Base-by-base conservation (phyloP, 2,888 invertebrate genomes). In the Aquatica leii region DNA sequence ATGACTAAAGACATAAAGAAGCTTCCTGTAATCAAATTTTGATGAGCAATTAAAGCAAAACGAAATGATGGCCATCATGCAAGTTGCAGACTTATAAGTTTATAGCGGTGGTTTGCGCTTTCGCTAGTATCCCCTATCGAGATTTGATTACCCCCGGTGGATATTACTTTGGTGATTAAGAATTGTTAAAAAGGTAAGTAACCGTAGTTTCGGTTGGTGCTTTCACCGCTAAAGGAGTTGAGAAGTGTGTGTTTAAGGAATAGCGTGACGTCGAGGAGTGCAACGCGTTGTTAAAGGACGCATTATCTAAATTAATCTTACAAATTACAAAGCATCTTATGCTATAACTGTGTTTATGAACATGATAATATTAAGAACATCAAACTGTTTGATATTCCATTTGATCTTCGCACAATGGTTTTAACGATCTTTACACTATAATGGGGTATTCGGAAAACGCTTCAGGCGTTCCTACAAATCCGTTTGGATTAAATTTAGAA, bases 41-140 rank as follows among this genome's bases (percentile, higher is more conserved):
- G 80, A 81, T 73, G 80, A 79, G 80, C 80, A 80, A 80, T 81
- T 81, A 80, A 81, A 80, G 78, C 80, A 80, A 80, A 80, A 80
- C 79, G 80, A 75, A 79, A 80, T 76, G 79, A 76, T 78, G 72
- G 78, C 76, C 78, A 79, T 81, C 78, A 80, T 80, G 74, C 71
- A 74, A 77, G 74, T 77, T 75, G 76, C 75, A 74, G 76, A 75
- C 76, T 77, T 77, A 78, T 76, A 76, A 75, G 75, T 79, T 78
- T 78, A 78, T 78, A 72, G 77, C 74, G 65, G 68, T 68, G 75
- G 73, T 72, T 68, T 70, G 69, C 69, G 72, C 69, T 69, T 66
- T 53, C 59, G 66, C 62, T 65, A 59, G 59, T 62, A 69, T 59
- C 63, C 68, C 60, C 68, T 68, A 67, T 57, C 53, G 62, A 66